Percentiles rank a stretch among this genome's conserved stretches.
Evolutionary conservation across 2,797 vertebrate genomes (phyloP).

Genomic region (Hipposideros larvatus): DNA sequence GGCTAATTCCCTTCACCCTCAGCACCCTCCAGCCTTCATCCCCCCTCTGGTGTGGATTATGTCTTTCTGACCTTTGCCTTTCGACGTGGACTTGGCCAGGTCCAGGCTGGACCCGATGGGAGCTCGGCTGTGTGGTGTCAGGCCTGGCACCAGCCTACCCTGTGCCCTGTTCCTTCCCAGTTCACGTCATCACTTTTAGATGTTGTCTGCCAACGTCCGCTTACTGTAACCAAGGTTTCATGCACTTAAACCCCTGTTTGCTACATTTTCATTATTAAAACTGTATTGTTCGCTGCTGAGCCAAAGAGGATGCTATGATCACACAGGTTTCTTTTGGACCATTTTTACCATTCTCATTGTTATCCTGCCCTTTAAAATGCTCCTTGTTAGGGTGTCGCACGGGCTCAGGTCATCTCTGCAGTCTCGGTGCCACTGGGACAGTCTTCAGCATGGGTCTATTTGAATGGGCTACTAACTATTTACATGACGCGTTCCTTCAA

Average conservation of each 20-base stretch:
- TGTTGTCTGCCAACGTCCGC: not conserved
- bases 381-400: rapidly evolving
- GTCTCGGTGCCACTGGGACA: not conserved
- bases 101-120: not conserved
- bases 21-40: not conserved
- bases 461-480: not conserved
- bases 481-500: not conserved
- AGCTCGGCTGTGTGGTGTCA: not conserved
- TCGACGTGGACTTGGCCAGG: not conserved
- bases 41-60: not conserved
- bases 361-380: not conserved
- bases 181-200: no score
- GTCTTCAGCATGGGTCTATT: not conserved
- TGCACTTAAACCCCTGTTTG: not conserved
- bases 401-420: not conserved
- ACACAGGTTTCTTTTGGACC: not conserved
- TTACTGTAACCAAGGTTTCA: not conserved
- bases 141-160: not conserved
- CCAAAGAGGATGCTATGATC: not conserved
- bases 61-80: not conserved
- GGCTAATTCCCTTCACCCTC: not conserved
- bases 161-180: not conserved
- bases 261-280: not conserved
- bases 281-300: not conserved
- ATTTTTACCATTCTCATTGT: not conserved